phyloP scores from a whole-genome alignment of 1,140 invertebrate species.

The Diorhabda carinulata region DNA sequence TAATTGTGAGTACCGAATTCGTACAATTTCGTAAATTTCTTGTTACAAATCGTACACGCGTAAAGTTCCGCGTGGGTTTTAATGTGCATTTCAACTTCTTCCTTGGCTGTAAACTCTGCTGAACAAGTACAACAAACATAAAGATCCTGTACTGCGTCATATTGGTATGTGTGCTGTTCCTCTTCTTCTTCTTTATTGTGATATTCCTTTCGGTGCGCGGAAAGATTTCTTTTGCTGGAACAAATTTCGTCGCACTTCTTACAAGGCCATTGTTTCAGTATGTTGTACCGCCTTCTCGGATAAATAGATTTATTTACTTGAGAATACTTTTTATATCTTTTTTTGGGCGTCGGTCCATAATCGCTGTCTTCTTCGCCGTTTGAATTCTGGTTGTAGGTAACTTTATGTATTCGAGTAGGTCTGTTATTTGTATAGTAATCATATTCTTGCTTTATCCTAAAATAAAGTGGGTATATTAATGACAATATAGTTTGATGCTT shows the following conservation, averaged over 20 bases:
- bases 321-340: too few relatives aligned
- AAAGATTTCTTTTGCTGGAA: slow-evolving; percentile 19
- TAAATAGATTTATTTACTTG: too few relatives aligned
- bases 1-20: slow-evolving; percentile 32
- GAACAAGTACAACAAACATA: slow-evolving; percentile 40
- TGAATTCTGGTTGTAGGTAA: too few relatives aligned
- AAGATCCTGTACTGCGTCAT: slow-evolving; percentile 31
- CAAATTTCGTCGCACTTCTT: slow-evolving; percentile 32
- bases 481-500: too few relatives aligned
- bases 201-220: slow-evolving; percentile 29
- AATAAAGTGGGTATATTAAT: too few relatives aligned
- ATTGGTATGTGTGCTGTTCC: slow-evolving; percentile 32
- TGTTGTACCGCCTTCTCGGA: slow-evolving; percentile 9
- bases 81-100: slow-evolving; percentile 34
- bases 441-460: too few relatives aligned
- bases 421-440: too few relatives aligned
- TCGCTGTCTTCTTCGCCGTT: too few relatives aligned
- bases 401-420: too few relatives aligned
- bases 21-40: slow-evolving; percentile 34
- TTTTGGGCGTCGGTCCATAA: too few relatives aligned
- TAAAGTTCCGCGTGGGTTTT: slow-evolving; percentile 33
- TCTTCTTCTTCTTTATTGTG: slow-evolving; percentile 22
- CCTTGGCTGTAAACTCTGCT: slow-evolving; percentile 29
- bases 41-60: slow-evolving; percentile 31
- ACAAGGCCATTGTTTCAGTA: slow-evolving; percentile 24